Evolutionary conservation across 2,888 invertebrate species (phyloP).

Genomic region (Drosophila rubida): DNA sequence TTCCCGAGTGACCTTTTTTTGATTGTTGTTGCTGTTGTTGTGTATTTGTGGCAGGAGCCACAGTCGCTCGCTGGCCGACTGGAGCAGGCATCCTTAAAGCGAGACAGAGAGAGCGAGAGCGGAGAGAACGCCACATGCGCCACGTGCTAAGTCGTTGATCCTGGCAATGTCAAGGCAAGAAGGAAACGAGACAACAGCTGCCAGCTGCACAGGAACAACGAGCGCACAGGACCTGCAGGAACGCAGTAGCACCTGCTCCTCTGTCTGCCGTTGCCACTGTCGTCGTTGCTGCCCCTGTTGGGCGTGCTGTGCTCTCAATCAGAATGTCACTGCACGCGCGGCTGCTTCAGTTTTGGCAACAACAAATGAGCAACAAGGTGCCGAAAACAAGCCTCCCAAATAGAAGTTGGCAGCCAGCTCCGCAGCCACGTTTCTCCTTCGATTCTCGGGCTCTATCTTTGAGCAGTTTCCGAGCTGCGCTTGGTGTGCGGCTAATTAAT

Average conservation of each 20-base stretch:
- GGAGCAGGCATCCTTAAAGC: constrained; percentile 1
- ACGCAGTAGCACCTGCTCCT: constrained; percentile 57
- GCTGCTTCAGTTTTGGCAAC: background rate
- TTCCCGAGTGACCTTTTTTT: constrained; percentile 77
- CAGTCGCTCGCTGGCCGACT: constrained; percentile 11
- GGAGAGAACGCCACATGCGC: constrained; percentile 69
- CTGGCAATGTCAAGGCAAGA: constrained; percentile 58
- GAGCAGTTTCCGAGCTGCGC: constrained; percentile 19
- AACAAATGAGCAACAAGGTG: constrained; percentile 44
- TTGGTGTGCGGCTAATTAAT: constrained; percentile 73
- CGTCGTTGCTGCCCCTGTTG: constrained; percentile 4
- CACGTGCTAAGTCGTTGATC: constrained; percentile 80
- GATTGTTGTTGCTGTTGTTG: background rate
- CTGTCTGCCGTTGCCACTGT: constrained; percentile 1
- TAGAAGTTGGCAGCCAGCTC: constrained; percentile 1
- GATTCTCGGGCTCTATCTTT: background rate
- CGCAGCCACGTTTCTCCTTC: background rate
- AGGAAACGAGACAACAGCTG: constrained; percentile 43
- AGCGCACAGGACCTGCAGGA: constrained; percentile 21
- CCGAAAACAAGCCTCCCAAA: constrained; percentile 30
- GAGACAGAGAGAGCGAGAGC: background rate
- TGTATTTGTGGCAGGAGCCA: constrained; percentile 63
- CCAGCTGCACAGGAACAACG: constrained; percentile 44
- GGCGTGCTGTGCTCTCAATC: constrained; percentile 67
- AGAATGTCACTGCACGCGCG: constrained; percentile 62